phyloP scores from a whole-genome alignment of 2,797 vertebrate species.

The Lepilemur septentrionalis region DNA sequence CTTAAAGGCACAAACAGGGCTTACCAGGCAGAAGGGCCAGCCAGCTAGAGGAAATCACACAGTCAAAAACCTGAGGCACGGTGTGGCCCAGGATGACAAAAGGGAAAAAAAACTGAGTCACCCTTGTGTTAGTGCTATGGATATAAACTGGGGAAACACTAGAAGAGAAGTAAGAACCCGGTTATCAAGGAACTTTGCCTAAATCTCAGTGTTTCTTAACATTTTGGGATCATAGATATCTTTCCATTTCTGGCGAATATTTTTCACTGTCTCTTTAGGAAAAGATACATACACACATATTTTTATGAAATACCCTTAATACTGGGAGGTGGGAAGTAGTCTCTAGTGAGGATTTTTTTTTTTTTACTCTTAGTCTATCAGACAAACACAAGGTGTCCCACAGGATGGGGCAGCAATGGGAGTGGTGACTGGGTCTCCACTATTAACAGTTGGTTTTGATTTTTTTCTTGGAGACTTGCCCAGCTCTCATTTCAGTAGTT shows the following conservation, averaged over 20 bases:
- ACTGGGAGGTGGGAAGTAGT: not conserved
- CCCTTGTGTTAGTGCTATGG: not conserved
- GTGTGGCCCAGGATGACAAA: not conserved
- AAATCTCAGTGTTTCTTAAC: not conserved
- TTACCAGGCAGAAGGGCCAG: not conserved
- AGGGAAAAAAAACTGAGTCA: not conserved
- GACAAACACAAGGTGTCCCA: not conserved
- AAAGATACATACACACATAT: not conserved
- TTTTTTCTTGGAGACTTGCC: not conserved
- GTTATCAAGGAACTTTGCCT: not conserved
- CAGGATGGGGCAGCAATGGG: not conserved
- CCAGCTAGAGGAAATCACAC: not conserved
- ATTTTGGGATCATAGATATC: not conserved
- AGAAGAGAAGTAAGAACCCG: not conserved
- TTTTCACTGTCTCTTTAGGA: not conserved
- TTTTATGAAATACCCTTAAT: not conserved
- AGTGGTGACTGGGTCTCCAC: not conserved
- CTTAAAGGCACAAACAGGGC: not conserved
- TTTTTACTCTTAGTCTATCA: not conserved
- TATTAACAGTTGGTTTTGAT: not conserved
- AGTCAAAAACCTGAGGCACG: not conserved
- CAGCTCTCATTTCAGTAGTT: not conserved
- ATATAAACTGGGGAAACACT: not conserved
- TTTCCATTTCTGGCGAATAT: not conserved
- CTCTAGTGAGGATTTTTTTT: not conserved